Conservation (phyloP, 2,888 invertebrate genomes). For the Tipula lateralis region DNA sequence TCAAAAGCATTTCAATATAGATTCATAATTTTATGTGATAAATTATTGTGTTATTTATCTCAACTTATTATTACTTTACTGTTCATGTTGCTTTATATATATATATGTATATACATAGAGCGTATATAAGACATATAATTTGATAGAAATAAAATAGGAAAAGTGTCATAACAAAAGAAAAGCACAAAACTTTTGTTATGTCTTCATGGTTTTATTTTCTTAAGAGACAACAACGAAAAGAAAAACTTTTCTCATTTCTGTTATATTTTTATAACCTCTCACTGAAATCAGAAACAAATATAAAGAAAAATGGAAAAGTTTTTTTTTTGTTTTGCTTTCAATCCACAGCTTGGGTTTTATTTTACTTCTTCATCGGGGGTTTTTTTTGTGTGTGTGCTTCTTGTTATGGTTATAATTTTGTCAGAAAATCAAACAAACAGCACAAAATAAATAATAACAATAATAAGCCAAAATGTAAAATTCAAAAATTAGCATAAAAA, state of each 20-base stretch:
- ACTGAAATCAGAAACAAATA: background rate
- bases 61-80: background rate
- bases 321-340: background rate
- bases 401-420: background rate
- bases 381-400: background rate
- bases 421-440: background rate
- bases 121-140: background rate
- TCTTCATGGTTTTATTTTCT: background rate
- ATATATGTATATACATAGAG: background rate
- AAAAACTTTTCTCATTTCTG: conserved; percentile 11
- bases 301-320: background rate
- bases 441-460: background rate
- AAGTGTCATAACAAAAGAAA: conserved; percentile 19
- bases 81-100: background rate
- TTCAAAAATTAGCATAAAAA: background rate
- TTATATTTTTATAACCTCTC: background rate
- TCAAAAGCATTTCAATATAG: background rate
- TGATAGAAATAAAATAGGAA: conserved; percentile 19
- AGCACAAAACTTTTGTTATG: background rate
- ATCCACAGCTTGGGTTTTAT: background rate
- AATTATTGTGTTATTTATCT: conserved; percentile 11
- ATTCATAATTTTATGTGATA: background rate
- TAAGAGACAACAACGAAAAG: background rate
- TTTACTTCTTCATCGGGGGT: too few relatives aligned
- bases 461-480: background rate